These are phyloP conservation scores for Harpegnathos saltator DNA, from an alignment of 1,140 invertebrate species.

Conservation along the genomic window DNA sequence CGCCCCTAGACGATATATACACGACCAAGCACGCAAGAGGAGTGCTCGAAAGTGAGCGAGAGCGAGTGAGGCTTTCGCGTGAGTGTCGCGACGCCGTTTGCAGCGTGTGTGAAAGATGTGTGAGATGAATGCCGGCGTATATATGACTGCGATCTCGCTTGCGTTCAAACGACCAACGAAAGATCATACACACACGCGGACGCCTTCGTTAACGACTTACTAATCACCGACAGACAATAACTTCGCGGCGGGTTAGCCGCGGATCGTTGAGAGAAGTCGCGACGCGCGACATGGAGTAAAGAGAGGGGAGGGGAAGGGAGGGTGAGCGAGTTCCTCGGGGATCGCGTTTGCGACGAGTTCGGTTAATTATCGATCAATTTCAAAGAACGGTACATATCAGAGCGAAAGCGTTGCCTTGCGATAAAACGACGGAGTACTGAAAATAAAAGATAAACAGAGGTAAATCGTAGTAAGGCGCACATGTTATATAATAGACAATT, in stretches of 20 bases:
- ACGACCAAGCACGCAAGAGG: conserved; percentile 13
- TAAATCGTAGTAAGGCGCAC: conserved; percentile 45
- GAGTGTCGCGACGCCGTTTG: conserved; percentile 3
- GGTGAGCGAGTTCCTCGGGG: conserved; percentile 41
- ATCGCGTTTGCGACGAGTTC: conserved; percentile 51
- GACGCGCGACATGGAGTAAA: neutral
- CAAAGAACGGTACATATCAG: conserved; percentile 75
- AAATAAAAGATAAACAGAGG: conserved; percentile 24
- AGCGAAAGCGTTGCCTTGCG: conserved; percentile 69
- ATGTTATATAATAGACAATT: conserved; percentile 41
- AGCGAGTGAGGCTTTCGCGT: neutral
- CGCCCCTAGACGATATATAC: conserved; percentile 4
- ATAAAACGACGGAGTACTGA: conserved; percentile 44
- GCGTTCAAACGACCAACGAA: conserved; percentile 1
- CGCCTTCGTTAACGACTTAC: conserved; percentile 41
- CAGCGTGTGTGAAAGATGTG: neutral
- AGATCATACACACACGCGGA: conserved; percentile 3
- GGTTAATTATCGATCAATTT: conserved; percentile 49
- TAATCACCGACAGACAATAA: conserved; percentile 51
- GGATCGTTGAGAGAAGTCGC: conserved; percentile 29
- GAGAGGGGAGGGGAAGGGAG: neutral
- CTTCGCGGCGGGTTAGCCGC: conserved; percentile 16
- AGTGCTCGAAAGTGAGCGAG: conserved; percentile 21
- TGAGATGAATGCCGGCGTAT: neutral
- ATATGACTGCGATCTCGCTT: conserved; percentile 31